Evolutionary conservation across 2,797 vertebrate genomes (phyloP), one percentile per base, ranked within the genome.

Genomic region (Sebastolobus altivelis): DNA sequence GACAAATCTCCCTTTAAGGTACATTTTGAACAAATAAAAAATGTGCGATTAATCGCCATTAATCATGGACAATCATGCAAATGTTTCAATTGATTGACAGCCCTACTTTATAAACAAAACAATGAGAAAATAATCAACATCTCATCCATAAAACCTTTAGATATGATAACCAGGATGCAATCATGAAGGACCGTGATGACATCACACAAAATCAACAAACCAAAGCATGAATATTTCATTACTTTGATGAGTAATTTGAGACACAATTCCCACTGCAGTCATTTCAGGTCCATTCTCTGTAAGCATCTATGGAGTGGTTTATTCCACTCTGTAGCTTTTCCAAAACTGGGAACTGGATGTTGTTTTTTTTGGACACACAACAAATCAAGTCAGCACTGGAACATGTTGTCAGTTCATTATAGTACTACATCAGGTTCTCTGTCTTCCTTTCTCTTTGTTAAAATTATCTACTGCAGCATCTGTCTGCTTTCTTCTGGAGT

Each of bases 191-290:
- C 5, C 27, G 11, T 37, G 61, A 65, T 59, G 27, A 62, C n/a
- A 35, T 68, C 35, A 61, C 46, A 67, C 5, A 43, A 16, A 37
- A 60, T 65, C 35, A 65, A 56, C 35, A 66, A 46, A 74, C n/a
- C 25, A 74, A 16, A 6, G 29, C 37, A 58, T 49, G 11, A 43
- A 46, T 79, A 58, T 62, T 72, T 61, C 16, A 76, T 77, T 35
- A 55, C 12, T 49, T 52, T 65, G 18, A 73, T 14, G 16, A 27
- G 1, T 84, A 69, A 82, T 65, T 63, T 69, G 33, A 60, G 69
- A 65, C 27, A 77, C 40, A 66, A 12, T 22, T 75, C 52, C 56
- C 62, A 65, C 22, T 77, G 16, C 33, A 63, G 14, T 75, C 59
- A 66, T 46, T 72, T 68, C 46, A 33, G 6, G n/a, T 73, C n/a